Percentiles rank a stretch among this genome's conserved stretches.
Conservation (phyloP, 92 coral and sea anemone species). For the Nematostella vectensis region DNA sequence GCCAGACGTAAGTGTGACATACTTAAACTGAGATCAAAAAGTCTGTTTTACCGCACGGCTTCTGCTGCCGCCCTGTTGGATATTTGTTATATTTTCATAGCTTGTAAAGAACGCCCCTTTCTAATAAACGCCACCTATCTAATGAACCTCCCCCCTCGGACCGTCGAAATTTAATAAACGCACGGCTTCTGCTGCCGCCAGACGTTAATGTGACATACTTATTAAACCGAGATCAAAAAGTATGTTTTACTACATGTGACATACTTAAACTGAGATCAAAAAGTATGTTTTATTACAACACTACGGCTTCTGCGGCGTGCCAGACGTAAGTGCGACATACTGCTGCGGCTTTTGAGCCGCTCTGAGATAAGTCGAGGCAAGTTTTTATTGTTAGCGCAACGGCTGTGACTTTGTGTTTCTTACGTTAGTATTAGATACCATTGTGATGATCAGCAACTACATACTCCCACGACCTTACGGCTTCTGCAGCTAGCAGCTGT, state of each 20-base stretch:
- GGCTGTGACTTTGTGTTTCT: no score
- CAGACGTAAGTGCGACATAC: conserved; percentile 60
- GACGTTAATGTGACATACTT: no score
- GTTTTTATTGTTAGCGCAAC: no score
- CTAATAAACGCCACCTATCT: conserved; percentile 79
- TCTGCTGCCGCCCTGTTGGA: conserved; percentile 96
- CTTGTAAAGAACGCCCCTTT: no score
- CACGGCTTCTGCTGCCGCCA: no score
- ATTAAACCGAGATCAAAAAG: conserved; percentile 67
- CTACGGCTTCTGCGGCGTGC: conserved; percentile 95
- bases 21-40: conserved; percentile 27
- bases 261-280: conserved; percentile 72
- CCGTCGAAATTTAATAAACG: conserved; percentile 73
- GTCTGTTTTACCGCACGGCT: conserved; percentile 90
- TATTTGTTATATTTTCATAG: conserved; percentile 8
- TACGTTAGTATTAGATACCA: no score
- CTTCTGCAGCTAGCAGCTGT: conserved; percentile 92
- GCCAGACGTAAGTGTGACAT: conserved; percentile 65
- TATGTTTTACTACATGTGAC: conserved; percentile 87
- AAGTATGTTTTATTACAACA: conserved; percentile 84
- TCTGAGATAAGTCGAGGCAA: no score
- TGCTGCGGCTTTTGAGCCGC: no score
- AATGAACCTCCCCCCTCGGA: no score
- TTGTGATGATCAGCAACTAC: conserved; percentile 76
- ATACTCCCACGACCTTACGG: conserved; percentile 90